Base-by-base conservation (phyloP, 2,113 vertebrate species). In the Nanger granti region DNA sequence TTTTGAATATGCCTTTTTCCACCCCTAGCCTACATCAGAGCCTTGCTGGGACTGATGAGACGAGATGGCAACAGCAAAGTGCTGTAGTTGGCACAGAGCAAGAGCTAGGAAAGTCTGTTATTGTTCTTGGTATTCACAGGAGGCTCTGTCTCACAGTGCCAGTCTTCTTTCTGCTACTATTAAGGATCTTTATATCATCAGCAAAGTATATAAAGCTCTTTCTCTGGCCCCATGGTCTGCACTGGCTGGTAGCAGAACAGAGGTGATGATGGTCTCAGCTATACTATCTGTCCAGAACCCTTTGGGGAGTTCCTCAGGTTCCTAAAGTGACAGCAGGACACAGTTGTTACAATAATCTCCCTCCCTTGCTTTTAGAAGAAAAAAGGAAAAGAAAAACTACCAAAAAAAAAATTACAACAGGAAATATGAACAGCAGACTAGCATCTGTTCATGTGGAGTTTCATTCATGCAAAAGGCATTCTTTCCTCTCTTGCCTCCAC, bases 301-400 rank as follows among this genome's bases (percentile, higher is more conserved):
- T 59, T 17, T n/a, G 59, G 34, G 49, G 59, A 82, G 64, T 59
- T 55, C 64, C 55, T 82, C 9, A 37, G n/a, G 76, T 69, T 79
- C 41, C 93, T 69, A n/a, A 85, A 17, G 86, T 54, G 60, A 41
- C 37, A 60, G 17, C 28, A 87, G 59, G 28, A 93, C 62, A 13
- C n/a, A 49, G 18, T 85, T 96, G 85, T 57, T 59, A 83, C n/a
- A 52, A 69, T 93, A 49, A 86, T 49, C 47, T 60, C 31, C 31
- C 20, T 89, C 44, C 57, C 41, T n/a, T 87, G 44, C 59, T 59
- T 76, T 91, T 89, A 92, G 57, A 26, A 89, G 49, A 4, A 20
- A 44, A 69, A 37, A n/a, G 24, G 49, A 37, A 66, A 41, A 69
- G 22, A 83, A 55, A 92, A 94, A 10, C 6, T 47, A 20, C 24